Evolutionary conservation across 2,888 invertebrate species (phyloP).

Genomic region (Noctua comes): DNA sequence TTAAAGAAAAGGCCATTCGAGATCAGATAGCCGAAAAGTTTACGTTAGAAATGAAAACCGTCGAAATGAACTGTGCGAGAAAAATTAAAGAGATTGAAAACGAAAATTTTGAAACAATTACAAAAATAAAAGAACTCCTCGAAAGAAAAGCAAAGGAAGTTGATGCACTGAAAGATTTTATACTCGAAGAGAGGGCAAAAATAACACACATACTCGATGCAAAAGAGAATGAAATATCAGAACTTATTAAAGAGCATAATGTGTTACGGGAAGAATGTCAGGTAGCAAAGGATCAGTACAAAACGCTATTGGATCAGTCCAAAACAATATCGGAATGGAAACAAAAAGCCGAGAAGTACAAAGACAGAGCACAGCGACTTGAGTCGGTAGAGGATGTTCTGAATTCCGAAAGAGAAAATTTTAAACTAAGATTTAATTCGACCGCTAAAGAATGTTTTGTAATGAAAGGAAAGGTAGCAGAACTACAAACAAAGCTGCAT

Average conservation of each 20-base stretch:
- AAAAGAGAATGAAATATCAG: constrained; percentile 88
- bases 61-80: constrained; percentile 89
- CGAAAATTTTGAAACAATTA: constrained; percentile 84
- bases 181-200: constrained; percentile 87
- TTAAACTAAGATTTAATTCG: constrained; percentile 77
- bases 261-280: constrained; percentile 81
- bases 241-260: constrained; percentile 86
- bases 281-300: constrained; percentile 76
- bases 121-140: constrained; percentile 86
- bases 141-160: constrained; percentile 90
- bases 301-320: constrained; percentile 28
- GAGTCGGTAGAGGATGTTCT: constrained; percentile 82
- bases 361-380: constrained; percentile 78
- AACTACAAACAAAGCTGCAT: constrained; percentile 83
- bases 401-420: constrained; percentile 84
- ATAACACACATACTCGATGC: constrained; percentile 87
- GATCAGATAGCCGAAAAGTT: constrained; percentile 93
- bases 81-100: constrained; percentile 88
- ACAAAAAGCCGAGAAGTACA: constrained; percentile 82
- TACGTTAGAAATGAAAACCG: constrained; percentile 90
- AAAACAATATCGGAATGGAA: constrained; percentile 78
- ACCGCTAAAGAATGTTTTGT: constrained; percentile 80
- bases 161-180: constrained; percentile 87
- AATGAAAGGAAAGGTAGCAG: constrained; percentile 84
- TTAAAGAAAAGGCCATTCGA: constrained; percentile 91